Base-by-base conservation (phyloP, 92 coral and sea anemone genomes). In the Epizoanthus stellaris region DNA sequence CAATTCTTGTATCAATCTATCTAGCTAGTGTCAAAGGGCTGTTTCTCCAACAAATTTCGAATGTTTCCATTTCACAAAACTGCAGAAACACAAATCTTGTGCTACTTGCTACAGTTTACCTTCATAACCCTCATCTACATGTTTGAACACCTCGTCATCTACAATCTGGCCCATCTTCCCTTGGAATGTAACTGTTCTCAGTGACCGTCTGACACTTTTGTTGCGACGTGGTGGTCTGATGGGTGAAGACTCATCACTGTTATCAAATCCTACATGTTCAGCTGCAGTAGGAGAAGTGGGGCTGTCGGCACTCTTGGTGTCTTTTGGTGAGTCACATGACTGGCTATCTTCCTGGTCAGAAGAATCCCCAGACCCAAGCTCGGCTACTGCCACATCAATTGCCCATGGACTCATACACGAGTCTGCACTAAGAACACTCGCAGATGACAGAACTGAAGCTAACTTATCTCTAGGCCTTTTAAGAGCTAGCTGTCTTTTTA, bases 281-380 rank as follows among this genome's bases (percentile, higher is more conserved):
- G 80, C 49, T 17, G 75, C 87, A 30, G 45, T 63, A 52, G 70
- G 86, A 70, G 81, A 82, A 53, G 80, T 30, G 12, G 57, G 73
- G 6, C 75, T 69, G 62, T 52, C 88, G 11, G 62, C 63, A 43
- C 82, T 80, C 66, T 82, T 81, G n/a, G 85, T 61, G 10, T 81
- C 83, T 34, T 77, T 72, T 45, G 76, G 77, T 19, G 91, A 63
- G 40, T 80, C 90, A 77, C 71, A 61, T 0, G 80, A 39, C 1
- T 43, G 87, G 75, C 68, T 84, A 61, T 89, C 94, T 43, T 94
- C 93, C 47, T 90, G 88, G 40, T 88, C 98, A 13, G 98, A 90
- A 49, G 98, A 94, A 58, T 94, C 98, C 10, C 93, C 95, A 68
- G 95, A 92, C 64, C 85, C 95, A 69, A 94, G 90, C 77, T 94